These are phyloP conservation scores for Melanotaenia duboulayi DNA, from an alignment of 2,113 vertebrate genomes.

Conservation along the genomic window DNA sequence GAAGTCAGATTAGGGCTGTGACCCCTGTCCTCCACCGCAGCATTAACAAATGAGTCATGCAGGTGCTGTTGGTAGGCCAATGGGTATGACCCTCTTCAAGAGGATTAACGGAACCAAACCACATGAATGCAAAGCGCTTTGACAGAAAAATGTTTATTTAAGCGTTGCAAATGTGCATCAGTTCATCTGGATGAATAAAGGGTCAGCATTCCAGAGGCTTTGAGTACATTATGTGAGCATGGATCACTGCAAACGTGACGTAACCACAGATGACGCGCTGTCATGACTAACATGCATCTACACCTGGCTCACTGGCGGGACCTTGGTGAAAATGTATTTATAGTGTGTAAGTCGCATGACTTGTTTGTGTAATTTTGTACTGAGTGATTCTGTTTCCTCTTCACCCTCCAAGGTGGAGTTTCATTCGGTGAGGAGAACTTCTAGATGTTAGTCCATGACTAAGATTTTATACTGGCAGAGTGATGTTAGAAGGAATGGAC, in stretches of 20 bases:
- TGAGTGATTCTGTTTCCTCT: background rate
- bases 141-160: constrained; percentile 22
- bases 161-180: constrained; percentile 22
- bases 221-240: constrained; percentile 29
- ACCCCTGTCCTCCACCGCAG: background rate
- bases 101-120: constrained; percentile 26
- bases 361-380: background rate
- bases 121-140: constrained; percentile 13
- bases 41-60: constrained; percentile 27
- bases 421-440: background rate
- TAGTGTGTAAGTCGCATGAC: background rate
- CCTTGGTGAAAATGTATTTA: background rate
- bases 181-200: constrained; percentile 39
- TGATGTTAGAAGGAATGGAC: too few species aligned
- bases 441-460: too few species aligned
- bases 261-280: constrained; percentile 20
- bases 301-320: constrained; percentile 15
- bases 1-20: background rate
- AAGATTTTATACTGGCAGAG: too few species aligned
- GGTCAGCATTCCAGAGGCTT: constrained; percentile 11
- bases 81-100: background rate
- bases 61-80: constrained; percentile 24
- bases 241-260: constrained; percentile 10
- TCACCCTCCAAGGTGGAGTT: background rate
- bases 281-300: constrained; percentile 16